Conservation (phyloP, 2,797 vertebrate genomes). For the Phalanger gymnotis region DNA sequence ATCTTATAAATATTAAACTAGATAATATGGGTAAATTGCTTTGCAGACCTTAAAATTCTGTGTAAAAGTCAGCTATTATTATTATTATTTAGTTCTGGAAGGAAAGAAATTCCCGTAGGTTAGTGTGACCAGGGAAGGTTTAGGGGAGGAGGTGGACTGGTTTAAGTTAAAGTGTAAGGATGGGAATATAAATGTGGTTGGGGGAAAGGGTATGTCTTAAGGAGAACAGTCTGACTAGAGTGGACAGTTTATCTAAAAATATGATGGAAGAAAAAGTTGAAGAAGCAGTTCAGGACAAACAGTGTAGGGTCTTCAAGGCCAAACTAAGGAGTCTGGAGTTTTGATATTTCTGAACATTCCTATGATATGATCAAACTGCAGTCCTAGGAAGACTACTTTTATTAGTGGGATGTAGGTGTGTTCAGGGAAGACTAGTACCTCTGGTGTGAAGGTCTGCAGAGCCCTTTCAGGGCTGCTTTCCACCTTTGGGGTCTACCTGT, state of each 20-base stretch:
- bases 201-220: neutral
- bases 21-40: neutral
- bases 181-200: neutral
- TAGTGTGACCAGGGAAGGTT: neutral
- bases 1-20: neutral
- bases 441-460: too few species aligned
- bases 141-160: neutral
- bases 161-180: neutral
- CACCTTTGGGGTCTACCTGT: too few species aligned
- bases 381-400: rapidly evolving
- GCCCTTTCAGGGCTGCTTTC: too few species aligned
- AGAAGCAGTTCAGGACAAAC: too few species aligned
- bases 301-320: neutral
- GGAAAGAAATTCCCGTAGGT: neutral
- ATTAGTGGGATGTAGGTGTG: neutral
- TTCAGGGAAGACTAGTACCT: too few species aligned
- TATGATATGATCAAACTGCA: neutral
- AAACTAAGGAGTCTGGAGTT: neutral
- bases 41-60: neutral
- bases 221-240: neutral
- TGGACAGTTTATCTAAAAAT: neutral
- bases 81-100: neutral
- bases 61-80: neutral
- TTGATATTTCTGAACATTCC: neutral
- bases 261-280: neutral